Conservation (phyloP, 1,140 invertebrate genomes). For the Pseudachorutes palmiensis region DNA sequence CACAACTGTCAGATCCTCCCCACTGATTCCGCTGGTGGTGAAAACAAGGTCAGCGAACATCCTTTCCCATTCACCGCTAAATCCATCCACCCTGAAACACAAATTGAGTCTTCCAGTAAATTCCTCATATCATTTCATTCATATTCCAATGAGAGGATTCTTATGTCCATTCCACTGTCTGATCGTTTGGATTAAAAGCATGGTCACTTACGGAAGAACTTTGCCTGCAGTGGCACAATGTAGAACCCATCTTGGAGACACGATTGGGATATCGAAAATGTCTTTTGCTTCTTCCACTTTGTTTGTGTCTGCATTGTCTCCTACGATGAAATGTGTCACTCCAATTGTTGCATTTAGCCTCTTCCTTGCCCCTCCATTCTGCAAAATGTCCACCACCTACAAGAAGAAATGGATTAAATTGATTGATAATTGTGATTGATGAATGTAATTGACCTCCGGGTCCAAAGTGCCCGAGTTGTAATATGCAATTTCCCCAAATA, state of each 20-base stretch:
- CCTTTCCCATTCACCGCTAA: conserved; percentile 21
- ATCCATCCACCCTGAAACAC: conserved; percentile 28
- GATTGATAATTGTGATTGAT: conserved; percentile 13
- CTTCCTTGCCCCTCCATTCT: conserved; percentile 71
- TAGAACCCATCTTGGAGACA: conserved; percentile 72
- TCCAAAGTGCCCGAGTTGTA: conserved; percentile 24
- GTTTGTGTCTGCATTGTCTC: conserved; percentile 64
- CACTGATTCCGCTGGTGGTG: conserved; percentile 19
- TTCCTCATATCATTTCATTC: no score
- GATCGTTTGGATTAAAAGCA: no score
- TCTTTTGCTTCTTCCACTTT: conserved; percentile 77
- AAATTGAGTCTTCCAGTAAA: neutral
- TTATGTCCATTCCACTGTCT: no score
- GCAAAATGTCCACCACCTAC: conserved; percentile 65
- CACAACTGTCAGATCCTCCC: conserved; percentile 29
- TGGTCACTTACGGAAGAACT: conserved; percentile 56
- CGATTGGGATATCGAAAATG: conserved; percentile 73
- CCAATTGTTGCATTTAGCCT: conserved; percentile 76
- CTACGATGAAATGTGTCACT: conserved; percentile 80
- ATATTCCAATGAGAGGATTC: no score
- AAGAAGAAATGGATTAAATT: conserved; percentile 39
- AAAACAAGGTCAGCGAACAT: conserved; percentile 20
- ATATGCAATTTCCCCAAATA: conserved; percentile 24
- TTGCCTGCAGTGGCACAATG: conserved; percentile 59
- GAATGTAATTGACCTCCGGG: conserved; percentile 17